Evolutionary conservation across 2,113 vertebrate species (phyloP), one percentile per base, ranked within the genome.

Genomic region (Lophochroa leadbeateri): DNA sequence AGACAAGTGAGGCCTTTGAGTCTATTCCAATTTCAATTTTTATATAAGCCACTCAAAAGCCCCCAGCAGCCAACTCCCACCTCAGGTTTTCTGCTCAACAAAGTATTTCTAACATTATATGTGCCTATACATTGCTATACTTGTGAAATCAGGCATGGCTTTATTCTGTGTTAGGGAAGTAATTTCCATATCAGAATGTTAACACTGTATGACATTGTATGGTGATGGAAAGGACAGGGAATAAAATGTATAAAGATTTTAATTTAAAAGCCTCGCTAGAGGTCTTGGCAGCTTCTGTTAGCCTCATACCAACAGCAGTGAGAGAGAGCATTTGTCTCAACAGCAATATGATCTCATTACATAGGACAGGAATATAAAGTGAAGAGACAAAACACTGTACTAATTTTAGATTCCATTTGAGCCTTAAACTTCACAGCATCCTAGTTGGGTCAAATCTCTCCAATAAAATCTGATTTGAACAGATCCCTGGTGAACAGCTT

Each of bases 261-360:
- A 0, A 70, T 67, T 91, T 85, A 69, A 96, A 90, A 90, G 44
- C 31, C 41, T 90, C 28, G 20, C 2, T 10, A 90, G 78, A 89
- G 52, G 47, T 86, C 92, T 94, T 92, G 95, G 92, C 69, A 85
- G 25, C 68, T 82, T 78, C 44, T 83, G 20, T 81, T 86, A 71
- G 24, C n/a, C 47, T 85, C 11, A 2, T 46, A 95, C 77, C 68
- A 96, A 77, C 63, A 85, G 65, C 76, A 72, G 60, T 24, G 75
- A 79, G 65, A 93, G 46, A 70, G 37, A 49, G 6, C 58, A 84
- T 94, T 95, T 97, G 95, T 70, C 90, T 94, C 53, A 72, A n/a
- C 52, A 94, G 43, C 35, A 58, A 44, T 61, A 60, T 84, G 82
- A 93, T 92, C 94, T 97, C 95, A 96, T 69, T 69, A 86, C 6